Evolutionary conservation across 2,797 vertebrate species (phyloP).

Genomic region (Pseudochromis fuscus): DNA sequence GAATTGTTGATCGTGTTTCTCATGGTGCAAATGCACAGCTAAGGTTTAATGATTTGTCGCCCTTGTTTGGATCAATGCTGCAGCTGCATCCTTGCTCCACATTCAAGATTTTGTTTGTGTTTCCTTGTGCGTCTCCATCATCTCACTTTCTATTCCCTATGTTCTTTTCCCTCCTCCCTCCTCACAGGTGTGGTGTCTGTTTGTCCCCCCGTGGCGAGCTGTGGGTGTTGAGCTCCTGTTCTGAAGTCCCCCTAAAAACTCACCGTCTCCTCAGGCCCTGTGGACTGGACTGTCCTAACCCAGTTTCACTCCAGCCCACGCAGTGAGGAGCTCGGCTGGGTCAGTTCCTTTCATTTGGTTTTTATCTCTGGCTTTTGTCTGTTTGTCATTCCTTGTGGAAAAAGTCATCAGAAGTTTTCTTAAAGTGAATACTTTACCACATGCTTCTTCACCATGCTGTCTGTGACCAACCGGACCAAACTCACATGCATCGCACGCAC

Average conservation of each 20-base stretch:
- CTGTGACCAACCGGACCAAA: too few relatives aligned
- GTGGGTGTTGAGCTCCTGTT: slow-evolving; percentile 53
- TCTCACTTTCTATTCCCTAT: neutral
- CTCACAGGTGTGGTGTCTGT: slow-evolving; percentile 37
- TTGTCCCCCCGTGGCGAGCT: slow-evolving; percentile 24
- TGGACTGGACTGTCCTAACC: slow-evolving; percentile 29
- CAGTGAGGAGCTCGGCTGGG: slow-evolving; percentile 11
- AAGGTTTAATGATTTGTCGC: slow-evolving; percentile 59
- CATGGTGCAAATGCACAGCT: slow-evolving; percentile 38
- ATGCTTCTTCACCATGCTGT: too few relatives aligned
- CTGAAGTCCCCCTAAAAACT: slow-evolving; percentile 43
- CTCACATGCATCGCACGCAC: too few relatives aligned
- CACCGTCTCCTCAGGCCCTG: slow-evolving; percentile 32
- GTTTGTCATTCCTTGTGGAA: slow-evolving; percentile 17
- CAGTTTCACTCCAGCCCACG: slow-evolving; percentile 51
- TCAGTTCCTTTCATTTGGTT: slow-evolving; percentile 16
- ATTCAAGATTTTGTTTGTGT: slow-evolving; percentile 14
- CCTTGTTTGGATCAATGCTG: slow-evolving; percentile 50
- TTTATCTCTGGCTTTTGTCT: slow-evolving; percentile 14
- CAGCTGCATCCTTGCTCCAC: slow-evolving; percentile 29
- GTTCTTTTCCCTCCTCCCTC: slow-evolving; percentile 8
- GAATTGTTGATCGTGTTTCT: slow-evolving; percentile 53
- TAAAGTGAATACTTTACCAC: too few relatives aligned
- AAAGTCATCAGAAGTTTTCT: slow-evolving; percentile 11
- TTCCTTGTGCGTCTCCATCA: slow-evolving; percentile 7